Evolutionary conservation across 1,140 invertebrate species (phyloP).

Genomic region (Meloidogyne exigua): DNA sequence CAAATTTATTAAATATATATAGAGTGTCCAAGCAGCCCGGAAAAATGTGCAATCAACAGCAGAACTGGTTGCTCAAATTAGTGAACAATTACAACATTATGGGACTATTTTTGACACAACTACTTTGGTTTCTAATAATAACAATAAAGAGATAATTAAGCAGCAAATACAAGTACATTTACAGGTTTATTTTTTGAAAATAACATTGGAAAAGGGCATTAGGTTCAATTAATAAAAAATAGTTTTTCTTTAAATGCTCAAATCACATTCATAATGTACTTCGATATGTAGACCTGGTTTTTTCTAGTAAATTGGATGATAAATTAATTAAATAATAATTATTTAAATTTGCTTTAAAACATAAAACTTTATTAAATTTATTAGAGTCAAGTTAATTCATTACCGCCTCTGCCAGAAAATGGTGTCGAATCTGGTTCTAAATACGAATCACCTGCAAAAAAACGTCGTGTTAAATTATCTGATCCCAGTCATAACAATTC

Average conservation of each 20-base stretch:
- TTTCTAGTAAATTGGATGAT: too few relatives aligned
- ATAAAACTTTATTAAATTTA: too few relatives aligned
- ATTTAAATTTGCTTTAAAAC: too few relatives aligned
- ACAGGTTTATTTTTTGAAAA: background rate
- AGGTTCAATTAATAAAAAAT: too few relatives aligned
- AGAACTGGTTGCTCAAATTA: conserved; percentile 40
- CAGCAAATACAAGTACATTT: background rate
- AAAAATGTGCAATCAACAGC: conserved; percentile 51
- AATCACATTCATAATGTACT: too few relatives aligned
- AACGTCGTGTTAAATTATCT: background rate
- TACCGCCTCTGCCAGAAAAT: background rate
- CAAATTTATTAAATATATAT: background rate
- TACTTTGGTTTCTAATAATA: background rate
- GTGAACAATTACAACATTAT: conserved; percentile 23
- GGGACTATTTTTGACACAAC: conserved; percentile 19
- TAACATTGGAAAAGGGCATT: background rate
- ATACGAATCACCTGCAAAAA: background rate
- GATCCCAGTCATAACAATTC: background rate
- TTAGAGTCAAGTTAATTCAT: background rate
- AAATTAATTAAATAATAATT: too few relatives aligned
- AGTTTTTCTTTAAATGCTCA: too few relatives aligned
- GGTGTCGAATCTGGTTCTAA: background rate
- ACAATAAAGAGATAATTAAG: background rate
- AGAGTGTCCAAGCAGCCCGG: conserved; percentile 33
- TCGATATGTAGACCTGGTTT: too few relatives aligned